These are phyloP conservation scores for Caenorhabditis inopinata DNA, from an alignment of 1,140 invertebrate genomes.

Conservation along the genomic window DNA sequence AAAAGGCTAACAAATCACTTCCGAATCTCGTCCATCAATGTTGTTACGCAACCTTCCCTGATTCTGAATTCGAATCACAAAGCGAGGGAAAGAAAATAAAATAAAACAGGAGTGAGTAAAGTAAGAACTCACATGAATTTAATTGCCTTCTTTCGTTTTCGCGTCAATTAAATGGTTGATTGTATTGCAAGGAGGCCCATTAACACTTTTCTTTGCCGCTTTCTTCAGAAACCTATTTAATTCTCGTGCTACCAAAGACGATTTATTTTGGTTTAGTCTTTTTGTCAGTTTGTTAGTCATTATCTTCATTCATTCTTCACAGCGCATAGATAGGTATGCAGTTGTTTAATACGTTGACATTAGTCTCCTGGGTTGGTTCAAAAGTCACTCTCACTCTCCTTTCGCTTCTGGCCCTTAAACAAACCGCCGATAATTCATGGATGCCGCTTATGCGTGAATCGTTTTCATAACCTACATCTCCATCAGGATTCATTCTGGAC, in stretches of 20 bases:
- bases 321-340: neutral
- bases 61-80: too few relatives aligned
- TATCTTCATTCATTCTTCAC: neutral
- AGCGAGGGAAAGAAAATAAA: neutral
- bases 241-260: neutral
- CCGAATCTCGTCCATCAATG: neutral
- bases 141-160: neutral
- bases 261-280: neutral
- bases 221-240: too few relatives aligned
- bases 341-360: neutral
- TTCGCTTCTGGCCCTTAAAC: neutral
- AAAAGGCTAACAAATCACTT: neutral
- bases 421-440: neutral
- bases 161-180: slow-evolving; percentile 9
- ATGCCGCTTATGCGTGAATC: slow-evolving; percentile 25
- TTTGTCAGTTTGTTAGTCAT: slow-evolving; percentile 12
- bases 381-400: neutral
- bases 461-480: slow-evolving; percentile 31
- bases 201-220: neutral
- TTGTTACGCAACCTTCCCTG: neutral
- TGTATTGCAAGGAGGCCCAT: neutral
- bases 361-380: slow-evolving; percentile 9
- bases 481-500: slow-evolving; percentile 16
- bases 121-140: neutral
- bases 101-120: neutral